These are phyloP conservation scores for Gastracanthus pulcherrimus DNA, from an alignment of 2,888 invertebrate species.

Conservation along the genomic window DNA sequence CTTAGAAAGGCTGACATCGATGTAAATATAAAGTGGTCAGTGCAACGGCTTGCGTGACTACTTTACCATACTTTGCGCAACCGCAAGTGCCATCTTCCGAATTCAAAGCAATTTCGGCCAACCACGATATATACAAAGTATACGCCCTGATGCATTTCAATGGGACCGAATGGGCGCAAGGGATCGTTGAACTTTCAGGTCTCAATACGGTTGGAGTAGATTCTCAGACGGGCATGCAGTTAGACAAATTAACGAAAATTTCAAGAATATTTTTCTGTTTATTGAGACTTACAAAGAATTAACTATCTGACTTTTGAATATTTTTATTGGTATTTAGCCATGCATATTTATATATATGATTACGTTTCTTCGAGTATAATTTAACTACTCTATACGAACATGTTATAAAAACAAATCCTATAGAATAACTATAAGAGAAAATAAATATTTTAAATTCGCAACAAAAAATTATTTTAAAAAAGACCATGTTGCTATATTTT, in stretches of 20 bases:
- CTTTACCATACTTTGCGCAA: conserved; percentile 16
- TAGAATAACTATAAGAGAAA: no score
- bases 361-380: no score
- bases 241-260: neutral
- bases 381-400: no score
- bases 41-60: conserved; percentile 21
- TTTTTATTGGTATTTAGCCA: neutral
- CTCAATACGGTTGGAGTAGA: neutral
- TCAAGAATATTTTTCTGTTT: conserved; percentile 3
- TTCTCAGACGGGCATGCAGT: neutral
- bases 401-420: no score
- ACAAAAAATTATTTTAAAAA: no score
- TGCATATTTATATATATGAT: neutral
- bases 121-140: conserved; percentile 37
- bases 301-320: neutral
- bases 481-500: no score
- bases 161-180: conserved; percentile 37
- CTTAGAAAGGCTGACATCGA: neutral
- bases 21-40: neutral
- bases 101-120: conserved; percentile 36
- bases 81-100: conserved; percentile 43
- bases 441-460: no score
- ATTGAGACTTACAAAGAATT: conserved; percentile 6
- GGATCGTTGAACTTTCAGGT: conserved; percentile 39
- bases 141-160: conserved; percentile 46